Conservation (phyloP, 1,140 invertebrate genomes). For the Aphis gossypii region DNA sequence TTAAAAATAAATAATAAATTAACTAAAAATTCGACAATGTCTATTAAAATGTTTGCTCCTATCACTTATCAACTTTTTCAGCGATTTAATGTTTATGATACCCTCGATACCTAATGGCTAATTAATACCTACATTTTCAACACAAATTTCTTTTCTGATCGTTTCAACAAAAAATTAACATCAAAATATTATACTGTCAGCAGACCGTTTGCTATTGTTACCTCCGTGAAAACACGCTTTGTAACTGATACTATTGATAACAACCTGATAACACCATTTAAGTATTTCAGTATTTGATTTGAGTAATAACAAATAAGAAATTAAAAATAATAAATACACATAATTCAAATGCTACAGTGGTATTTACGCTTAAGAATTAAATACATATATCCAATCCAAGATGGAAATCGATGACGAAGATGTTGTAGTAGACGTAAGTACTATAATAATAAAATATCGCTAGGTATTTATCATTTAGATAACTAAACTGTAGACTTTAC, state of each 20-base stretch:
- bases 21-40: too few species aligned
- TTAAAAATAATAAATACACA: background rate
- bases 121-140: too few species aligned
- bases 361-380: background rate
- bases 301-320: background rate
- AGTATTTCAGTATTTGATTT: background rate
- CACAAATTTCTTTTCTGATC: too few species aligned
- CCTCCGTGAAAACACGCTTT: too few species aligned
- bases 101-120: too few species aligned
- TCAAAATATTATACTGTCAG: too few species aligned
- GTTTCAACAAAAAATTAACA: too few species aligned
- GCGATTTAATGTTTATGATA: too few species aligned
- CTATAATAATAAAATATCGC: background rate
- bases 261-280: background rate
- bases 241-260: background rate
- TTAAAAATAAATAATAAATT: too few species aligned
- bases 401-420: slow-evolving; percentile 55
- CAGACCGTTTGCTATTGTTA: too few species aligned
- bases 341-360: background rate
- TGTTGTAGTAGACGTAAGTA: slow-evolving; percentile 4
- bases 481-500: background rate
- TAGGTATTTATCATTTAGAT: background rate
- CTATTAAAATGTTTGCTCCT: too few species aligned
- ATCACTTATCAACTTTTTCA: too few species aligned
- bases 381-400: background rate